Base-by-base conservation (phyloP, 2,888 invertebrate species). In the Platycnemis pennipes region DNA sequence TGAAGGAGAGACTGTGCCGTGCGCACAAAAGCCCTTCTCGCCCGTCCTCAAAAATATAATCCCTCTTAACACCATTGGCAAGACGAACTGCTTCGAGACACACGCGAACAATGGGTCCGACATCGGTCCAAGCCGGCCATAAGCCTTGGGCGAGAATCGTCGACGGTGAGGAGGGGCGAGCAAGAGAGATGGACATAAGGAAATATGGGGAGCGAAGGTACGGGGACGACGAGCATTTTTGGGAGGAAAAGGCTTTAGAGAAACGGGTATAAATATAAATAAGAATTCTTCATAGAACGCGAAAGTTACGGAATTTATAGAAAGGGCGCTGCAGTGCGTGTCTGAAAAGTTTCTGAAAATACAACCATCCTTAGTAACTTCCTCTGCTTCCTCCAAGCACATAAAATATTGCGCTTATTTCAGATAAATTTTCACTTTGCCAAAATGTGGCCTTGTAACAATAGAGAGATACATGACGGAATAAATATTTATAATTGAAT, bases 61-160 rank as follows among this genome's bases (percentile, higher is more conserved):
- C 26, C 87, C 87, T 87, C 44, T 26, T 7, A 22, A 11, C 87
- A 11, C 22, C 87, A 87, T 87, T 45, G 45, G 45, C 26, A 45
- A 87, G 87, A 87, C n/a, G 87, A 46, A 87, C 87, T n/a, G 87
- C 87, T 87, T 87, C 87, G 87, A 87, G 87, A 87, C n/a, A 46
- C 45, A 22, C 87, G 46, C 77, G 11, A n/a, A 77, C 77, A 77
- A 77, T 77, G 37, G 77, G 37, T 37, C 16, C 37, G 77, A 16
- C 31, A 87, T 46, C 87, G 46, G 87, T 87, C 87, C 87, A 45
- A 13, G 87, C 45, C n/a, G 46, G 11, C 87, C 87, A 13, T 87
- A 87, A 45, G 11, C 2, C 22, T 4, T n/a, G 5, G 77, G 4
- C 11, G 77, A 77, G 77, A 37, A 37, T n/a, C 37, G 77, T 77